Percentiles rank a stretch among this genome's conserved stretches.
phyloP scores from a whole-genome alignment of 2,888 invertebrate genomes.

The Tineola bisselliella region DNA sequence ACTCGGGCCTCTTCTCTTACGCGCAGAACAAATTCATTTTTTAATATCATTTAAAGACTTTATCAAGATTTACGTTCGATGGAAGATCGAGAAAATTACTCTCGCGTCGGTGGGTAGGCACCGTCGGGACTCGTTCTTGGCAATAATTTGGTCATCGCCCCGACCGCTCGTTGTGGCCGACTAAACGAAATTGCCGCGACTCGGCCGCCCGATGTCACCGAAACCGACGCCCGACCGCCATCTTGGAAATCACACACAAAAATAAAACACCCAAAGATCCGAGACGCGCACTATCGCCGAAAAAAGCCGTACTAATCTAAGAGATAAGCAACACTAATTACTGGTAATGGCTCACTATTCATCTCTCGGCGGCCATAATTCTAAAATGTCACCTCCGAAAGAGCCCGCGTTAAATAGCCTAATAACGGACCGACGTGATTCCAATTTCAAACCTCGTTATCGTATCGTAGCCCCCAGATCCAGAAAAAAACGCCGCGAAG shows the following conservation, averaged over 20 bases:
- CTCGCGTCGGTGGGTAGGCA: constrained; percentile 25
- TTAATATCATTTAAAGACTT: constrained; percentile 38
- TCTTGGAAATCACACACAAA: constrained; percentile 11
- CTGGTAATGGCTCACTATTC: constrained; percentile 36
- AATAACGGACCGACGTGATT: constrained; percentile 36
- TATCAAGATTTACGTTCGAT: constrained; percentile 36
- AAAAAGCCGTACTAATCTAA: constrained; percentile 31
- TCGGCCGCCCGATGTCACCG: constrained; percentile 4
- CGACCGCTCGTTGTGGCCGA: constrained; percentile 26
- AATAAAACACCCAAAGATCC: not conserved
- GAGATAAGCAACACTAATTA: constrained; percentile 45
- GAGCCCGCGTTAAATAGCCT: constrained; percentile 44
- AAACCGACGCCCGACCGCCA: constrained; percentile 17
- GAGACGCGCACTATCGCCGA: not conserved
- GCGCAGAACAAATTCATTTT: constrained; percentile 4
- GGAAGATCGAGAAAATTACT: constrained; percentile 12
- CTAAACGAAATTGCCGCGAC: constrained; percentile 17
- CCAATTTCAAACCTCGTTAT: constrained; percentile 61
- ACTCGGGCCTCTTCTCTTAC: not conserved
- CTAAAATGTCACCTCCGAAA: constrained; percentile 23
- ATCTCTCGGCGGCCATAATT: constrained; percentile 32
- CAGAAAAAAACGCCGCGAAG: constrained; percentile 27
- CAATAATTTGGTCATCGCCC: constrained; percentile 62
- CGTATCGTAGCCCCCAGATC: constrained; percentile 22
- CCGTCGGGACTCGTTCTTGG: constrained; percentile 48